Base-by-base conservation (phyloP, 2,113 vertebrate genomes). In the Neodontobutis hainanensis region DNA sequence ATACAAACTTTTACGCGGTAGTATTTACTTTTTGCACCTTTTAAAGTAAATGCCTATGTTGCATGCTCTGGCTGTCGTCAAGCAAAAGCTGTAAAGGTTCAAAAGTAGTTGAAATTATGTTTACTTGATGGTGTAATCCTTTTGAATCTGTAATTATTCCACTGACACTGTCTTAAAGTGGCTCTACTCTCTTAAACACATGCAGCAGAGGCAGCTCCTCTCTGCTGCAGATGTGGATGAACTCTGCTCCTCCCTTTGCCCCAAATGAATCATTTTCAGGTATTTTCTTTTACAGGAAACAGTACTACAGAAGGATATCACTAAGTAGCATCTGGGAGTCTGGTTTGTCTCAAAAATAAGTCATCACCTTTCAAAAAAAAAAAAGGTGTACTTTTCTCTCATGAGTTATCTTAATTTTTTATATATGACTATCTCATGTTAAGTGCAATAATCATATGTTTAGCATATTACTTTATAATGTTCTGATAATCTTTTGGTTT, bases 391-490 rank as follows among this genome's bases (percentile, higher is more conserved):
- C 49, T 19, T 85, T 78, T 34, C 43, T 81, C 4, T 63, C 34
- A 49, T 73, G 1, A 16, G 43, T 64, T 53, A 11, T 16, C 32
- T 5, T 32, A 49, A 27, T 27, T 40, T 11, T 44, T 56, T 44
- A 5, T 53, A 68, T 73, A 52, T 59, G 49, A 56, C 70, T 19
- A 58, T 65, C 65, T 65, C 63, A 68, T 52, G 73, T 69, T 52
- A 86, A 79, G 88, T 91, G 88, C 88, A 91, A 91, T 89, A 82
- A 81, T 85, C 55, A 47, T 47, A 53, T 49, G 36, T 50, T 69
- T 32, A 66, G 50, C 46, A 48, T 68, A 32, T 67, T 68, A 48
- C 59, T 80, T 81, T 65, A 56, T 63, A 45, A 70, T 70, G 61
- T 75, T 50, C 61, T 68, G 65, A 32, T 72, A 11, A 53, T 62